Base-by-base conservation (phyloP, 2,113 vertebrate genomes). In the Pollachius pollachius region DNA sequence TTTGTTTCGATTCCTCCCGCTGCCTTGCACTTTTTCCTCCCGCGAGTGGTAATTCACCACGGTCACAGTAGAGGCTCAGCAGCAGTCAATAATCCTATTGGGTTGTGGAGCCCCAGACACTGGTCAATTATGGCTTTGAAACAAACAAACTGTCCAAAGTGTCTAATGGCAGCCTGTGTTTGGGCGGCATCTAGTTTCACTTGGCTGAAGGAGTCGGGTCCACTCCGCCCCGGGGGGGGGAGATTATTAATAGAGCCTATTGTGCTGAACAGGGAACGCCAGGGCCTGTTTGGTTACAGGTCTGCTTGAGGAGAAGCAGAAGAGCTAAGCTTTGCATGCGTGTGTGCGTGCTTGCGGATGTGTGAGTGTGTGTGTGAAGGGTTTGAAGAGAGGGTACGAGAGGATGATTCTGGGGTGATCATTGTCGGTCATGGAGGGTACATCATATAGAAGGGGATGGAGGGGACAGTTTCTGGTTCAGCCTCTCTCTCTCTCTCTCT, bases 241-340 rank as follows among this genome's bases (percentile, higher is more conserved):
- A 57, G 74, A 72, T 79, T 83, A 87, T 87, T 84, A 86, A 90
- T 81, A 82, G 79, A 85, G 67, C 72, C 82, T 76, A 85, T 87
- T 90, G 84, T 89, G 82, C 81, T 84, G 75, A 71, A 84, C 83
- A 86, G 76, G 77, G 81, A 88, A 85, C 52, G 77, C 64, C 15
- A 48, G 41, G 41, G 41, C 41, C 8, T 13, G 41, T 13, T 48
- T 48, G 9, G 41, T 48, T 48, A 9, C 41, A 48, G 41, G 41
- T 48, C 41, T 13, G 41, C 41, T 48, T 48, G 41, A 13, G 12
- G 41, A 48, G 41, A 48, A 9, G 12, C 41, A 9, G 41, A 48
- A 48, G 41, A 48, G 9, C 8, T 9, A 48, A 48, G 41, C 8
- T 48, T 12, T 13, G 41, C 41, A 48, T 48, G 27, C n/a, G 19